These are phyloP conservation scores for Brachionus koreanus DNA, from an alignment of 1,140 invertebrate species.

Conservation along the genomic window DNA sequence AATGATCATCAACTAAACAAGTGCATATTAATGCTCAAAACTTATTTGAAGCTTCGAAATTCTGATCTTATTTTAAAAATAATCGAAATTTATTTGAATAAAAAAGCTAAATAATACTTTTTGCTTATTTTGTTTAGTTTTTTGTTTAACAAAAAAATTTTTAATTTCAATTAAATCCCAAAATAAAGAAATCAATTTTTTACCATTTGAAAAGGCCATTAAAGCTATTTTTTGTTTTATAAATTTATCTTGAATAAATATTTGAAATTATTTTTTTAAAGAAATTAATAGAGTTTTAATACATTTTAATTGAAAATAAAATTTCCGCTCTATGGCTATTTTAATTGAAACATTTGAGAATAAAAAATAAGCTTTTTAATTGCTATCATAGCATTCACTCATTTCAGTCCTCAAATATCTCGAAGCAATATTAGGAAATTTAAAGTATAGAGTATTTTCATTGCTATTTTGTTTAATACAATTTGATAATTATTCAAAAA, in stretches of 20 bases:
- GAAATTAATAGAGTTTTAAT: background rate
- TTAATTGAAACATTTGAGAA: background rate
- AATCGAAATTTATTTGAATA: constrained; percentile 38
- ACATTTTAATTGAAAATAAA: background rate
- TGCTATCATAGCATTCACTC: background rate
- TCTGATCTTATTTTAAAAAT: constrained; percentile 20
- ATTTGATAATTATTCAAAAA: background rate
- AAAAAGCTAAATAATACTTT: background rate
- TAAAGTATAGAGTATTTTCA: too few species aligned
- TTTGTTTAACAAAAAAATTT: background rate
- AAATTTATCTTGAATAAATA: background rate
- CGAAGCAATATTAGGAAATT: too few species aligned
- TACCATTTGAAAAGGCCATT: too few species aligned
- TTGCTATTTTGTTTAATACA: too few species aligned
- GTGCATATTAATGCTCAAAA: background rate
- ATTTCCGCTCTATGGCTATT: background rate
- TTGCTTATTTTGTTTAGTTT: background rate
- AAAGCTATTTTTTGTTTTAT: too few species aligned
- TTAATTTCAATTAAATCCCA: too few species aligned
- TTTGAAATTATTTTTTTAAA: background rate
- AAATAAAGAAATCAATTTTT: too few species aligned
- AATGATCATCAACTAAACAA: background rate
- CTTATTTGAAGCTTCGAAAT: constrained; percentile 10
- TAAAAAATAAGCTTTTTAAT: background rate
- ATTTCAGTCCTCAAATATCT: background rate